Percentiles rank a stretch among this genome's conserved stretches.
These are phyloP conservation scores for Eupristina koningsbergeri DNA, from an alignment of 1,140 invertebrate species.

Conservation along the genomic window DNA sequence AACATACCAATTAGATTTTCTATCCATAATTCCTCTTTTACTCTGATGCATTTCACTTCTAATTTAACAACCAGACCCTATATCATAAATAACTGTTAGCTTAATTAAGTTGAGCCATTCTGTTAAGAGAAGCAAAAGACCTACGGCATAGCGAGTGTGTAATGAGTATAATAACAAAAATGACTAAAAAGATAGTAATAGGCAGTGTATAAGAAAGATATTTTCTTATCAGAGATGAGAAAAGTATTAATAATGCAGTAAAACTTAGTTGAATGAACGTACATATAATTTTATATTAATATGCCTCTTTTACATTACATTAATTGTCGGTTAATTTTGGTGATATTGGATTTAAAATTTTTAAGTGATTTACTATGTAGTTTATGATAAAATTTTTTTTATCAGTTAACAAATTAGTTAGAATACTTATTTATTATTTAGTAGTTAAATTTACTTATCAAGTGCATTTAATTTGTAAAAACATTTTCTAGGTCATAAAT, in stretches of 20 bases:
- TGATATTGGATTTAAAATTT: too few species aligned
- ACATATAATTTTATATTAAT: neutral
- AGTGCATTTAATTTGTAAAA: neutral
- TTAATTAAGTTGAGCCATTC: constrained; percentile 59
- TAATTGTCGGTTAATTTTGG: too few species aligned
- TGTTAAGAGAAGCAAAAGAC: constrained; percentile 46
- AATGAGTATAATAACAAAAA: neutral
- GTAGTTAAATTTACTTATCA: neutral
- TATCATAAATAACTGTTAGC: constrained; percentile 62
- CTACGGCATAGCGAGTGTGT: neutral
- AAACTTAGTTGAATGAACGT: neutral
- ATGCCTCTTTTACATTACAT: too few species aligned
- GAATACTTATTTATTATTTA: too few species aligned
- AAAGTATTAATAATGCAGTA: too few species aligned
- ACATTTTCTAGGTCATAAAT: too few species aligned
- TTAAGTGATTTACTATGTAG: too few species aligned
- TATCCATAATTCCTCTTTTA: neutral
- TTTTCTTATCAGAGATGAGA: too few species aligned
- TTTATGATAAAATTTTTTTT: neutral
- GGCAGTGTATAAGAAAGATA: too few species aligned
- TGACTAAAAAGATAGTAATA: neutral
- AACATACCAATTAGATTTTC: constrained; percentile 43
- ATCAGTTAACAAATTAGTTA: neutral
- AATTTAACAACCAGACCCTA: constrained; percentile 53
- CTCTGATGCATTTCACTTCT: constrained; percentile 44